A percentile compares a stretch with the other conserved stretches of the same genome.
These are phyloP conservation scores for Rana temporaria DNA, from an alignment of 2,113 vertebrate species.

Conservation along the genomic window DNA sequence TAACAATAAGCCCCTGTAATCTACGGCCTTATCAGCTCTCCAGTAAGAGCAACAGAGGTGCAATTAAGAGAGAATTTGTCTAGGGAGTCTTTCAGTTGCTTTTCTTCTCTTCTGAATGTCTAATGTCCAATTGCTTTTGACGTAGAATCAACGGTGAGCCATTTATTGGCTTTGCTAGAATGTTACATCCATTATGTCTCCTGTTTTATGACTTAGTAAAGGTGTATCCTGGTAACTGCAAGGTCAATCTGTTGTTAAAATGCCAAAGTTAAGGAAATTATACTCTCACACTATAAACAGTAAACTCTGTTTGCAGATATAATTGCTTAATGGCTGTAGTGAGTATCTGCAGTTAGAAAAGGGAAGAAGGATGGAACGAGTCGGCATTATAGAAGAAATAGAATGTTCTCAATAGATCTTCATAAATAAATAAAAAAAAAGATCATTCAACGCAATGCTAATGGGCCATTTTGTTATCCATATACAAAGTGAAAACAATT, in stretches of 20 bases:
- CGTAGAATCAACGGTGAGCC: conserved; percentile 50
- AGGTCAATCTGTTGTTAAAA: conserved; percentile 81
- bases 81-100: conserved; percentile 35
- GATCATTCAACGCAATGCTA: no score
- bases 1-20: no score
- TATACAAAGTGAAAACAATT: no score
- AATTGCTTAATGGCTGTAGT: conserved; percentile 45
- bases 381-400: not conserved
- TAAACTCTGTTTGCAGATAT: conserved; percentile 77
- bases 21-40: not conserved
- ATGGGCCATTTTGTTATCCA: no score
- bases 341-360: not conserved
- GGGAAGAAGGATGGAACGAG: not conserved
- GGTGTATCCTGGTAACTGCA: conserved; percentile 85
- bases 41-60: conserved; percentile 25
- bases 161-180: conserved; percentile 61
- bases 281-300: conserved; percentile 71
- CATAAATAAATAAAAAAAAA: no score
- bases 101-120: conserved; percentile 39
- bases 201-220: conserved; percentile 74
- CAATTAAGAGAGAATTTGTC: conserved; percentile 41
- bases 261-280: conserved; percentile 82
- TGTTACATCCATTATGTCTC: conserved; percentile 52
- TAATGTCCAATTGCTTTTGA: conserved; percentile 38
- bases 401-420: not conserved